Base-by-base conservation (phyloP, 1,140 invertebrate species). In the Acromyrmex echinatior region DNA sequence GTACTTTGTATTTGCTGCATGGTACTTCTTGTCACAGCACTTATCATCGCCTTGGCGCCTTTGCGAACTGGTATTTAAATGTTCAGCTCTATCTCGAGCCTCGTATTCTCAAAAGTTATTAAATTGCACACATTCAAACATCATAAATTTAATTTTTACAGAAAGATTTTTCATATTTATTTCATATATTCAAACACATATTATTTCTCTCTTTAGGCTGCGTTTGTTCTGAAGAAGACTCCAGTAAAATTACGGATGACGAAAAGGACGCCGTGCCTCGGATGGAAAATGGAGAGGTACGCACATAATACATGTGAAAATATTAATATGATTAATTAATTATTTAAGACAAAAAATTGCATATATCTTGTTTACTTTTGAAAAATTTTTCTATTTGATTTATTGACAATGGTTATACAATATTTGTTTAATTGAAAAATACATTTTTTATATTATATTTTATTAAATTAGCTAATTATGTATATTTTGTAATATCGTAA, bases 41-140 rank as follows among this genome's bases (percentile, higher is more conserved):
- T 99, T 85, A 97, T 99, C 86, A 98, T 99, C 87, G 98, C 98
- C 68, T 99, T 99, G 94, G 98, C 98, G 73, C 97, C 98, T 92
- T 98, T 98, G 86, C 97, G 97, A 95, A 96, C 97, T 93, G 96
- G 97, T 97, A 94, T 14, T 77, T 25, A 62, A 63, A 58, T 49
- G 4, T 76, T 76, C 35, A 21, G 4, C 0, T 81, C 25, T 2
- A 3, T 51, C 39, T 68, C 2, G 16, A 85, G 51, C 66, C n/a
- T 39, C 16, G 35, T 56, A 56, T 49, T 25, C 51, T 35, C 39
- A 53, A 35, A 56, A 10, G 7, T 35, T 1, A 25, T 25, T 63
- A 31, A 31, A 63, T 63, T 25, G 25, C 25, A 25, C 25, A 25
- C 39, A 39, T 63, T 65, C 0, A 31, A 49, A 45, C 9, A 12